A percentile compares a stretch with the other conserved stretches of the same genome.
Conservation (phyloP, 2,888 invertebrate genomes). For the Oxystoma pomonae region DNA sequence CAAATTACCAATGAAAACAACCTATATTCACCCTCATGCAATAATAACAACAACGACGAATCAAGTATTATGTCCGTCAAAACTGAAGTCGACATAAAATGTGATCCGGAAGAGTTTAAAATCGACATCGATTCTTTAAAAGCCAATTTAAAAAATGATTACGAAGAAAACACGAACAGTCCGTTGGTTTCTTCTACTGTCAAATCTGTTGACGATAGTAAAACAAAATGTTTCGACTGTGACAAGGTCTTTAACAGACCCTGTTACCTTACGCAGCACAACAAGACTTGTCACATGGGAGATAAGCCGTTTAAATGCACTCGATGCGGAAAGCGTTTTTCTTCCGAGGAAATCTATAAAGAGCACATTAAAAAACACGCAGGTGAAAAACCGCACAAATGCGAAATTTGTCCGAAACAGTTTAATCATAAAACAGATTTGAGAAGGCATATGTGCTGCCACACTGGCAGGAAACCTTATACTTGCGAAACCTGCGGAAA, state of each 20-base stretch:
- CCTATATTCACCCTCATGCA: conserved; percentile 13
- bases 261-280: conserved; percentile 87
- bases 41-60: conserved; percentile 24
- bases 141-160: conserved; percentile 41
- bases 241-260: conserved; percentile 80
- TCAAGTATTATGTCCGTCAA: conserved; percentile 22
- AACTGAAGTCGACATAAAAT: conserved; percentile 21
- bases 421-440: conserved; percentile 90
- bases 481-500: conserved; percentile 78
- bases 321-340: conserved; percentile 82
- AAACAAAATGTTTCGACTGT: conserved; percentile 74
- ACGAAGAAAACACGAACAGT: conserved; percentile 38
- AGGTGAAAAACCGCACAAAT: conserved; percentile 77
- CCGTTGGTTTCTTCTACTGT: conserved; percentile 41
- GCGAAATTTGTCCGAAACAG: conserved; percentile 78
- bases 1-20: conserved; percentile 39
- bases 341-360: conserved; percentile 64
- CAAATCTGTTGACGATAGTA: conserved; percentile 23
- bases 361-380: conserved; percentile 75
- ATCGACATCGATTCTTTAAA: conserved; percentile 13
- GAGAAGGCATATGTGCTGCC: conserved; percentile 80
- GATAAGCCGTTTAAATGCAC: conserved; percentile 82
- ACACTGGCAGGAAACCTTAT: conserved; percentile 82
- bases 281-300: conserved; percentile 84
- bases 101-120: conserved; percentile 3